Evolutionary conservation across 2,113 vertebrate species (phyloP).

Genomic region (Gadus macrocephalus): DNA sequence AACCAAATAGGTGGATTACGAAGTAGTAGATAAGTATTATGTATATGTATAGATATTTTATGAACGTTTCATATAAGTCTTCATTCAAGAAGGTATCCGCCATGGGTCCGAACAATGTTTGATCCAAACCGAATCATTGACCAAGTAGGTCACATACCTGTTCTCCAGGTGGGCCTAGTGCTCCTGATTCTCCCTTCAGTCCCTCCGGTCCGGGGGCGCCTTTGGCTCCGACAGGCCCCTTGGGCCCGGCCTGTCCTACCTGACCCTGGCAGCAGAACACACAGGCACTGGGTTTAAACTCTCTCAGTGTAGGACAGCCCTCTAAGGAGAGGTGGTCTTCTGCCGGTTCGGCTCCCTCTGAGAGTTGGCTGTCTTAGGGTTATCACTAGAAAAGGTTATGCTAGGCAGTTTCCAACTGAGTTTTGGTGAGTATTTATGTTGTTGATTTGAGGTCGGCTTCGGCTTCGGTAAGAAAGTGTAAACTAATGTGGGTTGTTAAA

Average conservation of each 20-base stretch:
- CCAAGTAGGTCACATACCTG: conserved; percentile 58
- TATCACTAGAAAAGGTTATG: too few species aligned
- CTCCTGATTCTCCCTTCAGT: conserved; percentile 70
- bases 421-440: too few species aligned
- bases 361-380: too few species aligned
- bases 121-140: background rate
- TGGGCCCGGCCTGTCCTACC: conserved; percentile 61
- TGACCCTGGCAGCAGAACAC: conserved; percentile 56
- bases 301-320: background rate
- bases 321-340: too few species aligned
- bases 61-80: background rate
- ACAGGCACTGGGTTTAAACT: background rate
- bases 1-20: too few species aligned
- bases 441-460: too few species aligned
- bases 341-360: too few species aligned
- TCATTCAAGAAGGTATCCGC: background rate
- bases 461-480: too few species aligned
- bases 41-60: too few species aligned
- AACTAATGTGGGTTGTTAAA: too few species aligned
- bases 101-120: background rate
- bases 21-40: too few species aligned
- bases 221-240: conserved; percentile 60
- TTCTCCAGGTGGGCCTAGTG: conserved; percentile 65
- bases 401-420: too few species aligned
- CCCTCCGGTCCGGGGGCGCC: conserved; percentile 71